Conservation (phyloP, 2,113 vertebrate genomes). For the Lathamus discolor region DNA sequence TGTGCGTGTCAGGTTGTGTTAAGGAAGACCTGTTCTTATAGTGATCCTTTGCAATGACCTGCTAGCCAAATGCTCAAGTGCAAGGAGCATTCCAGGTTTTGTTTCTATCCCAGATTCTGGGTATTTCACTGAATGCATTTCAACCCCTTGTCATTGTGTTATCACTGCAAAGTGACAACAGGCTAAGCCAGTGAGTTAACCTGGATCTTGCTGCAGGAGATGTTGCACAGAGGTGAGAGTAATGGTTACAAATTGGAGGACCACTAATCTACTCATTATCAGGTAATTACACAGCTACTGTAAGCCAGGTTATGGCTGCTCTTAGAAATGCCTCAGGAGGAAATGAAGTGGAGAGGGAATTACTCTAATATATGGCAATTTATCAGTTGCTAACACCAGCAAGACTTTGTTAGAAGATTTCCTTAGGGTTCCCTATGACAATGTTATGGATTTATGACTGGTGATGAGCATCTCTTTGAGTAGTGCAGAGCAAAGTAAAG, state of each 20-base stretch:
- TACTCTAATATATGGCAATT: background rate
- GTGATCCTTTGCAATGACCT: background rate
- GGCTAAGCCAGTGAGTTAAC: background rate
- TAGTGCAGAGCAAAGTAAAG: background rate
- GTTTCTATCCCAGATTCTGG: background rate
- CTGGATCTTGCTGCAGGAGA: background rate
- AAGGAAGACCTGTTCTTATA: accelerated
- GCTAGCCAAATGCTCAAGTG: background rate
- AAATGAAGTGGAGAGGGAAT: background rate
- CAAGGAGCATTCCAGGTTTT: background rate
- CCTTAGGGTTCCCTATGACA: background rate
- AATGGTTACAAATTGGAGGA: background rate
- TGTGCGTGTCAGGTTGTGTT: background rate
- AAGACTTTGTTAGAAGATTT: background rate
- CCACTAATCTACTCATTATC: background rate
- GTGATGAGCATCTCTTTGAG: background rate
- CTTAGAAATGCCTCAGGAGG: background rate
- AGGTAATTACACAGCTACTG: background rate
- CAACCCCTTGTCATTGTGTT: background rate
- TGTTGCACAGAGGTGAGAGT: background rate
- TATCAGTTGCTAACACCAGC: background rate
- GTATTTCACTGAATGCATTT: background rate
- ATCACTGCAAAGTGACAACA: background rate
- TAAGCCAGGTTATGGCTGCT: background rate
- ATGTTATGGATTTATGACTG: background rate